Evolutionary conservation across 2,797 vertebrate genomes (phyloP), one percentile per base, ranked within the genome.

Genomic region (Pangasius macronema): DNA sequence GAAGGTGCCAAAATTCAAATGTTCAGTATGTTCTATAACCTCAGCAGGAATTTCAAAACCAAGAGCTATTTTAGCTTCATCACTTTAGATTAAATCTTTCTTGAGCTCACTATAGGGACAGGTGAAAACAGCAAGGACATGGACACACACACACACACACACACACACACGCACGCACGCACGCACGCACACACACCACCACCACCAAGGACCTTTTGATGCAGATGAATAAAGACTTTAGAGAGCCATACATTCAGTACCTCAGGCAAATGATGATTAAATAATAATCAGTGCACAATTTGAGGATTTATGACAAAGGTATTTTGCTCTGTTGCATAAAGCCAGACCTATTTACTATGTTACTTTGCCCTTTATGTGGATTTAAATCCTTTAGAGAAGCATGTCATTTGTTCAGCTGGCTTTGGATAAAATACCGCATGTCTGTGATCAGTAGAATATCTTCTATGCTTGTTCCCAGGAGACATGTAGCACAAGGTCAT

Each of bases 401-500:
- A 59, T 27, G 63, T 72, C n/a, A 68, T 88, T 79, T 82, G 73
- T 70, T 84, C 82, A 89, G 51, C 39, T 84, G 84, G 65, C 82
- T 86, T 75, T 36, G n/a, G 70, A 70, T 67, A 39, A 90, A 86
- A 68, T 30, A 46, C 72, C 65, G 77, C 80, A 72, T 65, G 39
- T 55, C 49, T 86, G 76, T 84, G 81, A 75, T 87, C 83, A 77
- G 57, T 59, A 13, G 39, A 77, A 59, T 75, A 65, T 85, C 76
- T 70, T 89, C 27, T 33, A n/a, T 61, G 22, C 70, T 53, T 51
- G 46, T 61, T 82, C 82, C 86, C 86, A 46, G 14, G n/a, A 82
- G 88, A 68, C 27, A 30, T 70, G 36, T 63, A 79, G 77, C 57
- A 84, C 80, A 59, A 83, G 85, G 82, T 88, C 86, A 88, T 89